Evolutionary conservation across 2,888 invertebrate species (phyloP), one percentile per base, ranked within the genome.

Genomic region (Apodemia duryi): DNA sequence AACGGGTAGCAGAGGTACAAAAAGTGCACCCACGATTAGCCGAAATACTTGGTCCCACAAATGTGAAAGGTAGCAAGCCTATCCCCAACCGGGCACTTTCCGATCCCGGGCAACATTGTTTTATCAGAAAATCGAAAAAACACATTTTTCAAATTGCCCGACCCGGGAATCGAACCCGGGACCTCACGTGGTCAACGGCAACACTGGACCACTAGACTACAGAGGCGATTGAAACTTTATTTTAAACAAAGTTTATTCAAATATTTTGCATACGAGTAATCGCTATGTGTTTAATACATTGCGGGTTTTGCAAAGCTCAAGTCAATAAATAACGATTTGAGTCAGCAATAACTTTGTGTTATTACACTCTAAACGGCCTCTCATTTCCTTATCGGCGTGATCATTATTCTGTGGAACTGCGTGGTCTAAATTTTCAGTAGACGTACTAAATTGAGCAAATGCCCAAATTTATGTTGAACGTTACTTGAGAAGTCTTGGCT

Each of bases 401-500:
- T 57, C 28, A 57, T 57, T 57, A 57, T 57, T 57, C 57, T 57
- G 57, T 35, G 35, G 13, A 57, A 57, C 57, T 57, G 57, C 57
- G 57, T 57, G 57, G 57, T 57, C 57, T 60, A 60, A 60, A 60
- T 60, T 60, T 60, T 60, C 57, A 32, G 54, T 57, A 60, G 57
- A 60, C 57, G 35, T 60, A 60, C 29, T 35, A 60, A 71, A 69
- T 70, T 70, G 67, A 66, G 67, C 66, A 71, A 70, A 70, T 68
- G 68, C 69, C 64, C 41, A 68, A 69, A 72, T 71, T 69, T 71
- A 71, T 70, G 69, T 67, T 67, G 65, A 63, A 65, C 68, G 66
- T 63, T 67, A 72, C 69, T 72, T 70, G 69, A 70, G 65, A 69
- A 68, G 66, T 67, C 67, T 70, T 72, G 69, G 72, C 69, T 69